Conservation (phyloP, 2,113 vertebrate genomes). For the Phasianus colchicus region DNA sequence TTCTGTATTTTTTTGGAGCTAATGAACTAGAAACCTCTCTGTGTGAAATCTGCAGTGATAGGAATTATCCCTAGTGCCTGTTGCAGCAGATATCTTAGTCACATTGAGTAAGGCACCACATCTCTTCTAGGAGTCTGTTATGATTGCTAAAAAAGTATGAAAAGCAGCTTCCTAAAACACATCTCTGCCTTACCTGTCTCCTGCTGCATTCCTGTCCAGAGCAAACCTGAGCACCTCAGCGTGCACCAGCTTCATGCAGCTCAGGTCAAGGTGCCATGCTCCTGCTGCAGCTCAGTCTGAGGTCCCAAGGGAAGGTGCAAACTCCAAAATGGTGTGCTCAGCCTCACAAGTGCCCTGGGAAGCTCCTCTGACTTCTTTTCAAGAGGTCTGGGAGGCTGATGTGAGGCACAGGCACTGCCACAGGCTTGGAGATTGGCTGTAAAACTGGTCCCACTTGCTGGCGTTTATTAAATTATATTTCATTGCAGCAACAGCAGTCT, state of each 20-base stretch:
- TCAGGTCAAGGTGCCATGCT: background rate
- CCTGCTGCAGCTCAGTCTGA: accelerated
- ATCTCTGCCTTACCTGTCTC: background rate
- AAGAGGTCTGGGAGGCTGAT: background rate
- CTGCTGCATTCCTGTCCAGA: accelerated
- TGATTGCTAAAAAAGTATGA: background rate
- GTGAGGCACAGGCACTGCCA: background rate
- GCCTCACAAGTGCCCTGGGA: background rate
- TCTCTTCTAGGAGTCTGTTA: background rate
- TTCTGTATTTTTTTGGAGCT: conserved; percentile 13
- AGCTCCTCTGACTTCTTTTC: background rate
- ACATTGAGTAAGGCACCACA: background rate
- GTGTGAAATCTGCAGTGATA: background rate
- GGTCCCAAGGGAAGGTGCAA: accelerated
- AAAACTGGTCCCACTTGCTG: background rate
- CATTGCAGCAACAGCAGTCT: background rate
- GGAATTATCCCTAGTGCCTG: background rate
- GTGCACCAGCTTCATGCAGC: background rate
- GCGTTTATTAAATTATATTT: conserved; percentile 12
- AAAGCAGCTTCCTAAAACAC: background rate
- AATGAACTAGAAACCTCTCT: conserved; percentile 16
- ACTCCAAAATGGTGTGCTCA: accelerated
- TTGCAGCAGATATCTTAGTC: background rate
- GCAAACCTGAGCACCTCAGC: accelerated
- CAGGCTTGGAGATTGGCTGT: background rate